A percentile compares a stretch with the other conserved stretches of the same genome.
Conservation (phyloP, 2,113 vertebrate genomes). For the Megaptera novaeangliae region DNA sequence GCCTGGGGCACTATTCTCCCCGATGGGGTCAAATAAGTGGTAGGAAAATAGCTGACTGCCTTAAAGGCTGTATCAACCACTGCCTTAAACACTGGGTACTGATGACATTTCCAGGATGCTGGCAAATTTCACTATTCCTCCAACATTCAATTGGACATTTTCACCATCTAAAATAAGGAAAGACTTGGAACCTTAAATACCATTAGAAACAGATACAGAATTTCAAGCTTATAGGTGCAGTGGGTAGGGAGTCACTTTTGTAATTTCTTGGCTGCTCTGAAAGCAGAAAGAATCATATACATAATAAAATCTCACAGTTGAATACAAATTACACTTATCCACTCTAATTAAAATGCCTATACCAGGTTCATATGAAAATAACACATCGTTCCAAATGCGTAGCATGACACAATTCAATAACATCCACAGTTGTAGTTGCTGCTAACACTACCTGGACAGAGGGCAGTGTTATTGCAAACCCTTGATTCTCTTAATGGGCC, state of each 20-base stretch:
- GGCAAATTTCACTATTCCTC: not conserved
- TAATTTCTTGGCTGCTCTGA: constrained; percentile 55
- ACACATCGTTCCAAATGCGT: constrained; percentile 76
- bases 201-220: not conserved
- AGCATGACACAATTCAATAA: constrained; percentile 85
- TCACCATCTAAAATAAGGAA: constrained; percentile 5
- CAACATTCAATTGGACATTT: not conserved
- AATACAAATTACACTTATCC: constrained; percentile 65
- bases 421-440: constrained; percentile 90
- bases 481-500: constrained; percentile 99
- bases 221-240: not conserved
- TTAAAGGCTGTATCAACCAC: not conserved
- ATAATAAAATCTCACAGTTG: constrained; percentile 47
- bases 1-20: not conserved
- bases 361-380: constrained; percentile 48
- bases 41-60: not conserved
- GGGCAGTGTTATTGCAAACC: constrained; percentile 99
- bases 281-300: constrained; percentile 56
- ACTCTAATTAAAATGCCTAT: constrained; percentile 46
- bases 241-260: not conserved
- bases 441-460: constrained; percentile 99
- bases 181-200: not conserved
- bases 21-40: not conserved
- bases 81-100: not conserved
- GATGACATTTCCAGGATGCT: not conserved